Conservation (phyloP, 1,140 invertebrate genomes). For the Drosophila sproati region DNA sequence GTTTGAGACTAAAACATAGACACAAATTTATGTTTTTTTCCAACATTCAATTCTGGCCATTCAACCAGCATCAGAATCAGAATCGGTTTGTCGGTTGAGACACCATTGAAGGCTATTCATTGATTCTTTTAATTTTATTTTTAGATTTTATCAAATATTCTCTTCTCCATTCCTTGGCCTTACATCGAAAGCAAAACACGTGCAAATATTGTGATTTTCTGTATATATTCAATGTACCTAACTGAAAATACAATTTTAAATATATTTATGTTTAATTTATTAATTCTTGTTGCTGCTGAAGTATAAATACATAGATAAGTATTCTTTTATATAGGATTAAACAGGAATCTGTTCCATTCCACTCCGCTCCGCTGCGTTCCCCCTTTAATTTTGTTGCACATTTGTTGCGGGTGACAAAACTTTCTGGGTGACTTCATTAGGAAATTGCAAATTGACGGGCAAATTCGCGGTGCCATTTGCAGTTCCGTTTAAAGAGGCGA, state of each 20-base stretch:
- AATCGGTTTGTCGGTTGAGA: neutral
- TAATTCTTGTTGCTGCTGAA: no score
- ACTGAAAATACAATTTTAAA: no score
- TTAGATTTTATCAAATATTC: no score
- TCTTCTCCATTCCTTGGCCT: no score
- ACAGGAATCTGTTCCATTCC: neutral
- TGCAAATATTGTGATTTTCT: no score
- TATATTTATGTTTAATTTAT: no score
- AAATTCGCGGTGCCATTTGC: constrained; percentile 59
- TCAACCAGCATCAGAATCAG: neutral
- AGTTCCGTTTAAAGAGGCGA: constrained; percentile 58
- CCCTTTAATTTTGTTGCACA: neutral
- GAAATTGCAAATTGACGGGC: constrained; percentile 39
- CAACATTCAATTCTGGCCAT: neutral
- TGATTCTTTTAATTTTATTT: neutral
- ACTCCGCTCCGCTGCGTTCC: neutral
- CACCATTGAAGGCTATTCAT: neutral
- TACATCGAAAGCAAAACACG: no score
- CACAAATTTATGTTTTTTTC: neutral
- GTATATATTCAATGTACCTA: no score
- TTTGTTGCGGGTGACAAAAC: constrained; percentile 24
- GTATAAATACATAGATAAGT: no score
- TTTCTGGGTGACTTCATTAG: constrained; percentile 40
- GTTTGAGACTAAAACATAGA: neutral
- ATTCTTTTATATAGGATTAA: no score